A percentile compares a stretch with the other conserved stretches of the same genome.
Evolutionary conservation across 2,888 invertebrate species (phyloP).

Genomic region (Deroplatys truncata): DNA sequence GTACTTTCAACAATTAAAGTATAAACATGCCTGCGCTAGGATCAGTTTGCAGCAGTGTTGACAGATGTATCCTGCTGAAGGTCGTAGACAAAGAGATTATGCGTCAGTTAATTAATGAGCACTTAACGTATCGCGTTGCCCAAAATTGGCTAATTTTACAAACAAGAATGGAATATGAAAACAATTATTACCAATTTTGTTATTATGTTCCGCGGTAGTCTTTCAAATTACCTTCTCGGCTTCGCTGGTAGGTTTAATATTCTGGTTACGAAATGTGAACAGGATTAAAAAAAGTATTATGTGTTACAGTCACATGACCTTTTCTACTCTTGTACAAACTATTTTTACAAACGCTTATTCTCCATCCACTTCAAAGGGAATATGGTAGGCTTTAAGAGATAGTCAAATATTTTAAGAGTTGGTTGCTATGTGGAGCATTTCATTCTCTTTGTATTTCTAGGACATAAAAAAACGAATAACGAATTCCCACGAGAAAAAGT

Average conservation of each 20-base stretch:
- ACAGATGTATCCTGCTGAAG: neutral
- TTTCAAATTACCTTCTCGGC: neutral
- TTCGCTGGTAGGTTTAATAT: neutral
- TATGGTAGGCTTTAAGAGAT: no score
- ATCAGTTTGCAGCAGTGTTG: neutral
- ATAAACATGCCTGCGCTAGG: neutral
- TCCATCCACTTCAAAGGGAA: no score
- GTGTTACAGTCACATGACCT: no score
- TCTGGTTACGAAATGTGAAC: neutral
- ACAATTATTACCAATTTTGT: neutral
- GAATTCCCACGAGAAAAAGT: no score
- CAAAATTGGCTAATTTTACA: neutral
- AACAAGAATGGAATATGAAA: neutral
- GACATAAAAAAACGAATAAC: no score
- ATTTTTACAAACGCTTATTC: no score
- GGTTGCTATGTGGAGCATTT: no score
- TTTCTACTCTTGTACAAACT: no score
- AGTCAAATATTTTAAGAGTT: no score
- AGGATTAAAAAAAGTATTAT: no score
- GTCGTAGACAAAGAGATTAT: neutral
- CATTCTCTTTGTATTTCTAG: no score
- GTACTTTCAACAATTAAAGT: neutral
- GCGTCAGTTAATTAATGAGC: neutral
- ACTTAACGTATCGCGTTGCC: neutral
- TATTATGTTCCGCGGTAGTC: neutral